Percentiles rank a stretch among this genome's conserved stretches.
phyloP scores from a whole-genome alignment of 2,797 vertebrate species.

The Onychomys leucogaster region DNA sequence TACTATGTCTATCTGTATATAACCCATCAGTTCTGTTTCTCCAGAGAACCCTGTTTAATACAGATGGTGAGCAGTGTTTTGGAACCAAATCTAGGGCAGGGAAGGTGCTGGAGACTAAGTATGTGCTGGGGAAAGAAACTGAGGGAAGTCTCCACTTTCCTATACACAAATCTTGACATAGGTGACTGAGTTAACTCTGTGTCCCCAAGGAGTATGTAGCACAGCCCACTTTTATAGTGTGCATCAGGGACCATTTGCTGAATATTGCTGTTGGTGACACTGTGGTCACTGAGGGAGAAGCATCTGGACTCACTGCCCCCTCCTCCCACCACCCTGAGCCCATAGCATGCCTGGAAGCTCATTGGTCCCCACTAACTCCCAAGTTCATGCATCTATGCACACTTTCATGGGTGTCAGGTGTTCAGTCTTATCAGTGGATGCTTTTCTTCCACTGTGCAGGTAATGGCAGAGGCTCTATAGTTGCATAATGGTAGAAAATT shows the following conservation, averaged over 20 bases:
- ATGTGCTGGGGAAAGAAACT: neutral
- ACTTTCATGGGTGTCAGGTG: accelerated
- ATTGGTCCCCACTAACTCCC: neutral
- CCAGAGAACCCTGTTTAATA: neutral
- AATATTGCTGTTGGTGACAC: neutral
- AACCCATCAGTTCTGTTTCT: neutral
- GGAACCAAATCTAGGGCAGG: neutral
- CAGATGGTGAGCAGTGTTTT: neutral
- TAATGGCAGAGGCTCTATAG: neutral
- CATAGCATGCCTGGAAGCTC: neutral
- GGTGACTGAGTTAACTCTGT: neutral
- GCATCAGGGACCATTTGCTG: no score
- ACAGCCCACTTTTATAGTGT: accelerated
- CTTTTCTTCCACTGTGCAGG: neutral
- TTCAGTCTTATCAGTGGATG: neutral
- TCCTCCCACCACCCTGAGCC: neutral
- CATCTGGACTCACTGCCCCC: neutral
- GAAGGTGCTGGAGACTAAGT: neutral
- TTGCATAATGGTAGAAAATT: constrained; percentile 24
- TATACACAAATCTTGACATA: neutral
- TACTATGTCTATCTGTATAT: neutral
- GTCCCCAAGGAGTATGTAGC: neutral
- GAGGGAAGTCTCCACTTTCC: neutral
- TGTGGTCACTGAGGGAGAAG: neutral
- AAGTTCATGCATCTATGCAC: accelerated